A percentile compares a stretch with the other conserved stretches of the same genome.
Evolutionary conservation across 2,113 vertebrate species (phyloP).

Genomic region (Herpailurus yagouaroundi): DNA sequence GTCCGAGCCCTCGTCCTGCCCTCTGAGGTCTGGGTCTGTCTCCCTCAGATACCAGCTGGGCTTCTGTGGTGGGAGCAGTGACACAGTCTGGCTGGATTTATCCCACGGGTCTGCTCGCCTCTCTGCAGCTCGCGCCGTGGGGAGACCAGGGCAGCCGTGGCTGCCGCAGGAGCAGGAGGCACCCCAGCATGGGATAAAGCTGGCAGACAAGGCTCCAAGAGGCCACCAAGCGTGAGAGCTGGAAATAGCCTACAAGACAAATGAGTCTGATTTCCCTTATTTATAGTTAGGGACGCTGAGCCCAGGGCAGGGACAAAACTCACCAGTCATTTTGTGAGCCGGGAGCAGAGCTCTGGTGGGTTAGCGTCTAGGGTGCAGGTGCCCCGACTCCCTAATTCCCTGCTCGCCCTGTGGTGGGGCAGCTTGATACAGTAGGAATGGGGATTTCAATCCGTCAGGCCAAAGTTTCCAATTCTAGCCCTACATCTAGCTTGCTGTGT

Average conservation of each 20-base stretch:
- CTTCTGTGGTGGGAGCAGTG: constrained; percentile 66
- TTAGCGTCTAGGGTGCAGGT: background rate
- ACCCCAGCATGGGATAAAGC: background rate
- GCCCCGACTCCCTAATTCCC: background rate
- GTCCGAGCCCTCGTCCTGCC: background rate
- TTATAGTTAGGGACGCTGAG: background rate
- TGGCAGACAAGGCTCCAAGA: background rate
- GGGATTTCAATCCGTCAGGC: background rate
- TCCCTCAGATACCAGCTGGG: background rate
- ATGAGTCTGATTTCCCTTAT: background rate
- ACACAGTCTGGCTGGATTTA: constrained; percentile 57
- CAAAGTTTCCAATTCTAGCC: background rate
- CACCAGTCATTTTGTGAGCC: background rate
- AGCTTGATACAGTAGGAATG: background rate
- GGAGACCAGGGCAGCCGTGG: background rate
- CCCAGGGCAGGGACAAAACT: background rate
- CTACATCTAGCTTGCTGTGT: background rate
- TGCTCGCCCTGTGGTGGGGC: background rate
- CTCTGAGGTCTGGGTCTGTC: background rate
- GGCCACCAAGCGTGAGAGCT: background rate
- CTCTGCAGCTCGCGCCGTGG: background rate
- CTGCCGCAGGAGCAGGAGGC: background rate
- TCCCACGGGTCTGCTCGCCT: background rate
- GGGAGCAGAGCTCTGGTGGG: background rate
- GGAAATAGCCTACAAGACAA: background rate